A percentile compares a stretch with the other conserved stretches of the same genome.
phyloP scores from a whole-genome alignment of 1,140 invertebrate species.

The Mizuhopecten yessoensis region DNA sequence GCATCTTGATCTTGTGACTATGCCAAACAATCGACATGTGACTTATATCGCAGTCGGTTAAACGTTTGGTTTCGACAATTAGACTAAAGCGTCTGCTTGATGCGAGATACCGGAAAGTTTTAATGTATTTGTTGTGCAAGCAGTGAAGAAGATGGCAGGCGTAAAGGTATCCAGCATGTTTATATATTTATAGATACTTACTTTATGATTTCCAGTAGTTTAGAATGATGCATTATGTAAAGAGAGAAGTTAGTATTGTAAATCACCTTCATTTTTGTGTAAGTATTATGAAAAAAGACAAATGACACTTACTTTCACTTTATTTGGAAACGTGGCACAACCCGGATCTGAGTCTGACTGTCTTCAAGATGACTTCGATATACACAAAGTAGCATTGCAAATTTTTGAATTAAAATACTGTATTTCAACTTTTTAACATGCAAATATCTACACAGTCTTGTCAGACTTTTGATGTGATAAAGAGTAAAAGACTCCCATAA shows the following conservation, averaged over 20 bases:
- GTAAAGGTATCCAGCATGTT: background rate
- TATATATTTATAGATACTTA: no score
- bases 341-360: background rate
- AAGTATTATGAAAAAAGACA: no score
- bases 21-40: constrained; percentile 6
- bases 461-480: no score
- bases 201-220: no score
- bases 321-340: constrained; percentile 8
- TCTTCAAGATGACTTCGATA: background rate
- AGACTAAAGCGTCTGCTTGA: background rate
- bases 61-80: background rate
- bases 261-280: no score
- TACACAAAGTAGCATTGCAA: background rate
- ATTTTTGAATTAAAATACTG: no score
- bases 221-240: no score
- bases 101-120: background rate
- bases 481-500: no score
- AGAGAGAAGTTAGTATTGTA: no score
- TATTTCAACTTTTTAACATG: no score
- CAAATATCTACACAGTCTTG: no score
- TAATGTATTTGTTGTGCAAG: background rate
- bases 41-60: background rate
- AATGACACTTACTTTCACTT: background rate
- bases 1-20: constrained; percentile 42
- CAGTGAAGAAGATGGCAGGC: background rate